phyloP scores from a whole-genome alignment of 2,797 vertebrate species.

The Chloroceryle amazona region DNA sequence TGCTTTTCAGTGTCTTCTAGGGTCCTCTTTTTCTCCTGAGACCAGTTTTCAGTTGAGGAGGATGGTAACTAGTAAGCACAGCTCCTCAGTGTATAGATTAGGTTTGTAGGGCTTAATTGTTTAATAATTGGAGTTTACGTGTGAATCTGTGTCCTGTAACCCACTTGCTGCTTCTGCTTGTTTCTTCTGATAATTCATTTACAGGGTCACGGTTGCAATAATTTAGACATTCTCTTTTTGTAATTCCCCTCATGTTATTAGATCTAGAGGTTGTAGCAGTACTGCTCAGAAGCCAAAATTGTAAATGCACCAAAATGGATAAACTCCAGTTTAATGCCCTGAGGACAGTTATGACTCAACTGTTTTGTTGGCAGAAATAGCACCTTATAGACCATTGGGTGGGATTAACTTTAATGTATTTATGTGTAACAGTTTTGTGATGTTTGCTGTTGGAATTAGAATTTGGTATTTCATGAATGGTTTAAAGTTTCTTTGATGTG shows the following conservation, averaged over 20 bases:
- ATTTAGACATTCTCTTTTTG: neutral
- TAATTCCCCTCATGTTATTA: neutral
- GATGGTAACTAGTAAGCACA: neutral
- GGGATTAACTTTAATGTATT: neutral
- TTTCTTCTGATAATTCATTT: neutral
- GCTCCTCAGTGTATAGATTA: neutral
- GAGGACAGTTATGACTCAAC: neutral
- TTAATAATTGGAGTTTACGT: neutral
- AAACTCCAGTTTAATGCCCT: neutral
- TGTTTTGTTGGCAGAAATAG: neutral
- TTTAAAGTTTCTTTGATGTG: constrained; percentile 5
- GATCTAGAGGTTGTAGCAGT: neutral
- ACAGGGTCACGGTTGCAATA: neutral
- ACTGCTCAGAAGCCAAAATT: neutral
- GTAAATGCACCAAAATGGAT: neutral
- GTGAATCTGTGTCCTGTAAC: neutral
- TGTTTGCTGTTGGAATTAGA: neutral
- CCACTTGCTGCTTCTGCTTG: neutral
- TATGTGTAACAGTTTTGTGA: neutral
- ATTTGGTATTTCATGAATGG: neutral
- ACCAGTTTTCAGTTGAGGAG: neutral
- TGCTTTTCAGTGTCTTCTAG: neutral
- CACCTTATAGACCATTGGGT: neutral
- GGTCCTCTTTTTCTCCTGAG: neutral
- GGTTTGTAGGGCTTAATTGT: neutral